These are phyloP conservation scores for Manis pentadactyla DNA, from an alignment of 2,797 vertebrate species.

Conservation along the genomic window DNA sequence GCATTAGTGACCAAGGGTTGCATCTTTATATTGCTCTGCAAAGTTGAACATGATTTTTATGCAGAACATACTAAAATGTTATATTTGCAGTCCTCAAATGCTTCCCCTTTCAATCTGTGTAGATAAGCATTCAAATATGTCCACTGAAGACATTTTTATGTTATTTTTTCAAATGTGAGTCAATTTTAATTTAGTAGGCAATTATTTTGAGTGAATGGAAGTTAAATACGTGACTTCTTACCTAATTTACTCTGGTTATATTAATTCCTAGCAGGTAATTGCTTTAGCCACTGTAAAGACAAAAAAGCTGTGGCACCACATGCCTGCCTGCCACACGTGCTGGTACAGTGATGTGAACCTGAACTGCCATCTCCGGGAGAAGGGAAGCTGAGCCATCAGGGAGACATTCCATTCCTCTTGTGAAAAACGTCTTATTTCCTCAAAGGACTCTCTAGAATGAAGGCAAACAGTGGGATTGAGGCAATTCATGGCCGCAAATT, in stretches of 20 bases:
- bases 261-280: slow-evolving; percentile 73
- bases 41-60: slow-evolving; percentile 14
- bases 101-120: slow-evolving; percentile 62
- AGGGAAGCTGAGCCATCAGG: neutral
- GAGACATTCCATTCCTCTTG: neutral
- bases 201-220: slow-evolving; percentile 81
- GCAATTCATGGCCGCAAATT: neutral
- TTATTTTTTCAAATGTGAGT: slow-evolving; percentile 79
- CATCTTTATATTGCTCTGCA: slow-evolving; percentile 16
- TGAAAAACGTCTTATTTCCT: slow-evolving; percentile 33
- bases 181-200: slow-evolving; percentile 83
- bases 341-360: neutral
- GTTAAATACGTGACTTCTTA: slow-evolving; percentile 81
- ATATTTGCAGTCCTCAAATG: slow-evolving; percentile 78
- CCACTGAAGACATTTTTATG: slow-evolving; percentile 81
- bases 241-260: slow-evolving; percentile 79
- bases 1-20: neutral
- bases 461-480: slow-evolving; percentile 14
- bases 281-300: slow-evolving; percentile 65
- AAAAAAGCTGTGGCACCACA: neutral
- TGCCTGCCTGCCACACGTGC: neutral
- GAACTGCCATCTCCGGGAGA: neutral
- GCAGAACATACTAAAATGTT: slow-evolving; percentile 59
- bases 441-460: neutral
- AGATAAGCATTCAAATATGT: slow-evolving; percentile 82